Evolutionary conservation across 2,888 invertebrate genomes (phyloP), one percentile per base, ranked within the genome.

Genomic region (Agrotis ipsilon): DNA sequence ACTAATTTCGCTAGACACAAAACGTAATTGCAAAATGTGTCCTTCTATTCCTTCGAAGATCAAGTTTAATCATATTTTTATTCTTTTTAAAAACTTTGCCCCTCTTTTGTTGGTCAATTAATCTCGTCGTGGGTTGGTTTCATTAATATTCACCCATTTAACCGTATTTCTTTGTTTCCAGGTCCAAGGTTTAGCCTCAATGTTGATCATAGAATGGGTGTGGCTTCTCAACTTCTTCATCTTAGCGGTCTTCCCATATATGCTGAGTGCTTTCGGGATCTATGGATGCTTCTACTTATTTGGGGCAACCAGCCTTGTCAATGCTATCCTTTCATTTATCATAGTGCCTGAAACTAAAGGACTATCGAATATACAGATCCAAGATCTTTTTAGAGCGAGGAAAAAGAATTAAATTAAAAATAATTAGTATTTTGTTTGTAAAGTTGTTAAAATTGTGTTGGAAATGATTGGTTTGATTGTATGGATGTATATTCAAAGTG

Each of bases 281-380:
- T 90, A 93, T 55, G 94, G 94, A 0, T 89, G 90, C 1, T 96
- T 96, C 84, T 94, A 94, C 82, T 62, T 91, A 6, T 96, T 95
- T 72, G 92, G 93, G 0, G 46, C 78, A 0, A 87, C 90, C 24
- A 91, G 90, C 16, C 45, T 93, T 0, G 7, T 84, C 0, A 90
- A 95, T 6, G 88, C 90, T 0, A 48, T 93, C 0, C 78, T 93
- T n/a, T 88, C 91, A 0, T 89, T 89, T 51, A 81, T 93, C 18
- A 80, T 90, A 3, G 88, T 96, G 0, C 96, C 96, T 0, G 96
- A 96, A 85, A 96, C 96, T 0, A 96, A 96, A 68, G 96, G 96
- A 2, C 86, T 96, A 1, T 92, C 94, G 0, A 93, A 91, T 49
- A 89, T 90, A 19, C 90, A 93, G 62, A 96, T 96, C 21, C 92